These are phyloP conservation scores for Eristalis tenax DNA, from an alignment of 2,888 invertebrate species.

Conservation along the genomic window DNA sequence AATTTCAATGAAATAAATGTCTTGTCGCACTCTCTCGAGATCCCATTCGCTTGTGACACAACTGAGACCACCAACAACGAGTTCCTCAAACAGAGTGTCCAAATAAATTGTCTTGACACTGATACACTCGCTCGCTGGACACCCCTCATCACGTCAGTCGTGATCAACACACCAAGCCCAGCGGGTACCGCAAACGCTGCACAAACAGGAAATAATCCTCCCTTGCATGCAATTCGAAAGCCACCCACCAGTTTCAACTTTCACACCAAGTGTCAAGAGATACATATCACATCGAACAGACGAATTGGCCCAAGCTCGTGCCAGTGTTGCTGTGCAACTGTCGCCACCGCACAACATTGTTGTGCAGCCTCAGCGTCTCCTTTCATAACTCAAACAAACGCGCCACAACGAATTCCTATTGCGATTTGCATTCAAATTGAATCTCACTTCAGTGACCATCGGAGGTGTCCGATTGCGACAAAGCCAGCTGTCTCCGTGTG, in stretches of 20 bases:
- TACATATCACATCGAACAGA: conserved; percentile 15
- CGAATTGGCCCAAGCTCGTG: conserved; percentile 41
- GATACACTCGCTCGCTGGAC: neutral
- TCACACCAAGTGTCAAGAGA: conserved; percentile 9
- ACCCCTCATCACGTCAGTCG: neutral
- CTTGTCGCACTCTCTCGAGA: too few relatives aligned
- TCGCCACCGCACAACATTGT: neutral
- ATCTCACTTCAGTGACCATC: conserved; percentile 53
- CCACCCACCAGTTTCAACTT: conserved; percentile 33
- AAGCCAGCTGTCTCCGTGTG: conserved; percentile 57
- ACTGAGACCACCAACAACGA: neutral
- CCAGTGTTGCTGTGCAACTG: conserved; percentile 14
- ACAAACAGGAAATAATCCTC: neutral
- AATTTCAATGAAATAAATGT: too few relatives aligned
- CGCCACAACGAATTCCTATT: conserved; percentile 39
- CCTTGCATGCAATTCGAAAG: neutral
- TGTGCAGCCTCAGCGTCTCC: conserved; percentile 23
- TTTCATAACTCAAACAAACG: conserved; percentile 35
- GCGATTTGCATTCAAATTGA: conserved; percentile 62
- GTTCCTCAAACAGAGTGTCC: neutral
- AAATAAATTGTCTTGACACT: neutral
- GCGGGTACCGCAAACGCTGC: neutral
- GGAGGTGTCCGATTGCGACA: conserved; percentile 62
- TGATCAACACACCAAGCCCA: neutral
- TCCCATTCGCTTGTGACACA: neutral